Evolutionary conservation across 2,888 invertebrate genomes (phyloP).

Genomic region (Dryobota labecula): DNA sequence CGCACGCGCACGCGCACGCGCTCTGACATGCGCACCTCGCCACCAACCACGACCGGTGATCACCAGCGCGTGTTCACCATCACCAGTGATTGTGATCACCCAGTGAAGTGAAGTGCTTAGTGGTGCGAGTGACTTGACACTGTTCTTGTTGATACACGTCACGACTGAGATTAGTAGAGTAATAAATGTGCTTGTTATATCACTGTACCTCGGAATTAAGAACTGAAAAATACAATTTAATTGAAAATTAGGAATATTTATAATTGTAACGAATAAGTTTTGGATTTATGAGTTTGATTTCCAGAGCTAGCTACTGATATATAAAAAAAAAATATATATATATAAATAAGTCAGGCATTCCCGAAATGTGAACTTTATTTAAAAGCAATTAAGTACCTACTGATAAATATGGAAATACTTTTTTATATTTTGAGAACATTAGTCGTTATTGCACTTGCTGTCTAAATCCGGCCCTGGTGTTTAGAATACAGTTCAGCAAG

Average conservation of each 20-base stretch:
- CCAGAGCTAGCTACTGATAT: not conserved
- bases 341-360: not conserved
- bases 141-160: constrained; percentile 44
- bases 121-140: constrained; percentile 50
- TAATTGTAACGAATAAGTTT: not conserved
- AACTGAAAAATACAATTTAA: not conserved
- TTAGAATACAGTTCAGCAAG: not conserved
- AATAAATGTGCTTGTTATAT: constrained; percentile 42
- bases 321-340: not conserved
- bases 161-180: constrained; percentile 67
- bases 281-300: constrained; percentile 7
- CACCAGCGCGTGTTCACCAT: constrained; percentile 15
- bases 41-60: constrained; percentile 72
- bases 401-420: constrained; percentile 2
- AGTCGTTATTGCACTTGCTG: not conserved
- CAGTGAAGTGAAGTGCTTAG: constrained; percentile 49
- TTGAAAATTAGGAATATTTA: not conserved
- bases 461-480: not conserved
- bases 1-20: constrained; percentile 87
- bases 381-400: not conserved
- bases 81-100: constrained; percentile 36
- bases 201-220: constrained; percentile 19
- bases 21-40: constrained; percentile 78
- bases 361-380: constrained; percentile 5
- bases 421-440: not conserved